These are phyloP conservation scores for Falco novaeseelandiae DNA, from an alignment of 2,797 vertebrate genomes.

Conservation along the genomic window DNA sequence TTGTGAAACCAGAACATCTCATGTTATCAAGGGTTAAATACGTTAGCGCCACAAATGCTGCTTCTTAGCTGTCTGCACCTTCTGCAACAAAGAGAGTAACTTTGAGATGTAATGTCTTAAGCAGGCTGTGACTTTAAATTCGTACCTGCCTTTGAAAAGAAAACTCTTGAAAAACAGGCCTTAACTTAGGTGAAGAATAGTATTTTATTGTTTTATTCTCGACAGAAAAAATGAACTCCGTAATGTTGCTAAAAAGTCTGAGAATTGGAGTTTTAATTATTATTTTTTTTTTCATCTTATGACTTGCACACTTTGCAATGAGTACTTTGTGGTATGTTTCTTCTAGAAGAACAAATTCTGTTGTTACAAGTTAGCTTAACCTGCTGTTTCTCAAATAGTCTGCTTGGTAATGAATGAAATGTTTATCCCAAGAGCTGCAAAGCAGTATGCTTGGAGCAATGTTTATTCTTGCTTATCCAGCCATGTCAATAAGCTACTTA, in stretches of 20 bases:
- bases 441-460: conserved; percentile 27
- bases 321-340: not conserved
- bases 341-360: not conserved
- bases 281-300: not conserved
- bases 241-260: not conserved
- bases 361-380: not conserved
- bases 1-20: not conserved
- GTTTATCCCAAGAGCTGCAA: conserved; percentile 13
- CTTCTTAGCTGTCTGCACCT: not conserved
- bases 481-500: conserved; percentile 10
- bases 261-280: not conserved
- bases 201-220: not conserved
- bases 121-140: not conserved
- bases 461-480: conserved; percentile 15
- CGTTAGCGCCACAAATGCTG: not conserved
- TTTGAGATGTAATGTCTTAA: not conserved
- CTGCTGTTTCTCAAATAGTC: not conserved
- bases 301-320: not conserved
- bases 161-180: not conserved
- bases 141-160: not conserved
- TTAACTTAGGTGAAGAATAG: not conserved
- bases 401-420: not conserved
- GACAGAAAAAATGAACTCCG: not conserved
- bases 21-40: not conserved
- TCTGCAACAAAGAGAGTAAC: not conserved